phyloP scores from a whole-genome alignment of 2,888 invertebrate genomes.

The Ennomos erosarius region DNA sequence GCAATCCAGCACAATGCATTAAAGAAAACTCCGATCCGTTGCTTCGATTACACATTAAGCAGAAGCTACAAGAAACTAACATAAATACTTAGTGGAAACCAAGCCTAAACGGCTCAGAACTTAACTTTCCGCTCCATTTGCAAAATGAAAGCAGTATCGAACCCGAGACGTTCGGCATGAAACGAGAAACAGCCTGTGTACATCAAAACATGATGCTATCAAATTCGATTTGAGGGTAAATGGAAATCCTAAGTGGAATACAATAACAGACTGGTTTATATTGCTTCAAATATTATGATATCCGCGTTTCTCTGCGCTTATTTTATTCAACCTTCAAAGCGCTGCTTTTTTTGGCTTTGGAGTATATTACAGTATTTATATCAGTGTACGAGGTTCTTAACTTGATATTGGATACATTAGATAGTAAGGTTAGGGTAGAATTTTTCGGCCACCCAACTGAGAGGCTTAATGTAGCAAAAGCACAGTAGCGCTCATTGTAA shows the following conservation, averaged over 20 bases:
- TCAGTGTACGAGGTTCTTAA: too few relatives aligned
- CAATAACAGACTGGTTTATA: slow-evolving; percentile 16
- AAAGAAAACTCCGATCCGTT: too few relatives aligned
- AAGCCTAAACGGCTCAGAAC: slow-evolving; percentile 38
- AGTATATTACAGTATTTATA: too few relatives aligned
- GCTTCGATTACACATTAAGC: too few relatives aligned
- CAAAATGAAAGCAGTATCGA: slow-evolving; percentile 26
- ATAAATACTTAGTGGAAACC: too few relatives aligned
- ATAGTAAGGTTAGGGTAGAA: too few relatives aligned
- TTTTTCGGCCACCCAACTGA: too few relatives aligned
- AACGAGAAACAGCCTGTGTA: slow-evolving; percentile 31
- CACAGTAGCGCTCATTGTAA: too few relatives aligned
- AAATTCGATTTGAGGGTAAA: slow-evolving; percentile 23
- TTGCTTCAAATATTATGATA: slow-evolving; percentile 11
- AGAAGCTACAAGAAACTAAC: too few relatives aligned
- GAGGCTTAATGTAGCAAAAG: too few relatives aligned
- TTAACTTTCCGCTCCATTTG: slow-evolving; percentile 39
- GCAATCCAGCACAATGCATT: too few relatives aligned
- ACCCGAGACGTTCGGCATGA: slow-evolving; percentile 21
- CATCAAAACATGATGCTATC: slow-evolving; percentile 27
- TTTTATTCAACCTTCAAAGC: slow-evolving; percentile 1
- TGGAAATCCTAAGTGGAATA: slow-evolving; percentile 25
- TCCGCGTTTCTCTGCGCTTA: slow-evolving; percentile 1
- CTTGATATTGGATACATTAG: too few relatives aligned
- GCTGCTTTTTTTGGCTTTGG: neutral